Base-by-base conservation (phyloP, 1,140 invertebrate species). In the Anagrus nilaparvatae region DNA sequence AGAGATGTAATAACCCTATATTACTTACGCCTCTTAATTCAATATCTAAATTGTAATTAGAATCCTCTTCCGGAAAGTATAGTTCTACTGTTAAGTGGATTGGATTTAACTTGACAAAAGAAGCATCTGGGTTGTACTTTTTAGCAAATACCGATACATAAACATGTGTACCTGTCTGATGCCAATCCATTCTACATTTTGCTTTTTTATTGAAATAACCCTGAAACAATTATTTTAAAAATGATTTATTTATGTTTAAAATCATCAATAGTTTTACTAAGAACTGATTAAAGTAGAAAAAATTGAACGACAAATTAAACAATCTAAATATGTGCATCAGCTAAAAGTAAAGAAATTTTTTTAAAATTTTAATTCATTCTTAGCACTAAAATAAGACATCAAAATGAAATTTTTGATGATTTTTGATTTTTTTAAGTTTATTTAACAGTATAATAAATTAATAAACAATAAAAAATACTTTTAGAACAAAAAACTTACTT, bases 131-230 rank as follows among this genome's bases (percentile, higher is more conserved):
- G 54, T 91, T 73, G 60, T 93, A 88, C 43, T 87, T 81, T 65
- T 97, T 97, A 2, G 86, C 85, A 71, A 88, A 97, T 36, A 97
- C 75, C 31, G 88, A 84, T 18, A 96, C 75, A 47, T 86, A 79
- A 0, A 96, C 82, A 67, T 78, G 71, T 4, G 73, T 75, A 8
- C 77, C 80, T 10, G 89, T 94, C 69, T 95, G 91, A 71, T 92
- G 86, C 84, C 88, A 97, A 62, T 97, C 94, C 69, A 86, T 81
- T 19, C 92, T 76, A 61, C 91, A 97, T 41, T 82, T 75, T 1
- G 36, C 65, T 70, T 52, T 75, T 23, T 35, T 44, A 17, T 13
- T 21, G 73, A 13, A 27, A 33, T 65, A 53, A 54, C 56, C 58
- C 70, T 74, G 54, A 39, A 67, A 60, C 46, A 39, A 47, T 52